phyloP scores from a whole-genome alignment of 2,888 invertebrate genomes.

The Scelioninae gen. 2 region DNA sequence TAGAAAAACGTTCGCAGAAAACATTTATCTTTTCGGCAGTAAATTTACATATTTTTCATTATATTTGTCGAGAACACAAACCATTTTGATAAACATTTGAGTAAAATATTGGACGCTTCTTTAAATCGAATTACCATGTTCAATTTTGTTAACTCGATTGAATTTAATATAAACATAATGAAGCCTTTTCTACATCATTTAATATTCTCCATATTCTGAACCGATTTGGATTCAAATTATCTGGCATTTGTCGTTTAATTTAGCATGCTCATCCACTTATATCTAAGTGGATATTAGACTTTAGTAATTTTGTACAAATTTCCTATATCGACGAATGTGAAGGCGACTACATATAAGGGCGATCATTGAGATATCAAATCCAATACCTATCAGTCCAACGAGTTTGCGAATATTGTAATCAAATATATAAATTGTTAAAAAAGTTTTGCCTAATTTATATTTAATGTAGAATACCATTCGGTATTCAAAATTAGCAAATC shows the following conservation, averaged over 20 bases:
- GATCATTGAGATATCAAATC: conserved; percentile 9
- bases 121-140: background rate
- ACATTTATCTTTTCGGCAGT: background rate
- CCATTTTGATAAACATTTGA: too few relatives aligned
- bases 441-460: too few relatives aligned
- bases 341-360: conserved; percentile 4
- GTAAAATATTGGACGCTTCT: background rate
- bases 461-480: too few relatives aligned
- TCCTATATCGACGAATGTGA: conserved; percentile 13
- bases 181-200: too few relatives aligned
- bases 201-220: too few relatives aligned
- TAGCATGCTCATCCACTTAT: conserved; percentile 13
- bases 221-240: conserved; percentile 12
- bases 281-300: conserved; percentile 10
- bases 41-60: background rate
- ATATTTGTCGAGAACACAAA: background rate
- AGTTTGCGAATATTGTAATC: too few relatives aligned
- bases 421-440: too few relatives aligned
- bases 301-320: conserved; percentile 10
- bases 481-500: too few relatives aligned
- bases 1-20: background rate
- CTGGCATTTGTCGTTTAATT: conserved; percentile 6
- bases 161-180: background rate
- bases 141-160: background rate
- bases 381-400: conserved; percentile 17